phyloP scores from a whole-genome alignment of 2,113 vertebrate genomes.

The Oreochromis spilurus region DNA sequence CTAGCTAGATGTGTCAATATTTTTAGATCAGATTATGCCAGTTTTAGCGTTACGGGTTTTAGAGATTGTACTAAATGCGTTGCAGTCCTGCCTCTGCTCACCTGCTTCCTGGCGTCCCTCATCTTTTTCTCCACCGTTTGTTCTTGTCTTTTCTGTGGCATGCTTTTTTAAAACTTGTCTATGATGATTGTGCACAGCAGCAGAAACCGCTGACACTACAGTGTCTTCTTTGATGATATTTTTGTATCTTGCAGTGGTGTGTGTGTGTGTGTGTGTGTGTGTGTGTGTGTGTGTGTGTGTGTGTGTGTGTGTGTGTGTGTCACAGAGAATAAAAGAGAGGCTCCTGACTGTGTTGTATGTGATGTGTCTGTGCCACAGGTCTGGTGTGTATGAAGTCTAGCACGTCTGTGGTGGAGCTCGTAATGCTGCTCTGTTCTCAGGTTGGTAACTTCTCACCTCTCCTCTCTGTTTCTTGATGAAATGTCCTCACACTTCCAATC shows the following conservation, averaged over 20 bases:
- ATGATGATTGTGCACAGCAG: background rate
- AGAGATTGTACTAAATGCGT: background rate
- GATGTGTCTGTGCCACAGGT: constrained; percentile 73
- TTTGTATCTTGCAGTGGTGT: background rate
- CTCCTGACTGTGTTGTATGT: constrained; percentile 45
- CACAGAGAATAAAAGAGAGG: background rate
- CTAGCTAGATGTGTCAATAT: constrained; percentile 3
- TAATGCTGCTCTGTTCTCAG: constrained; percentile 99
- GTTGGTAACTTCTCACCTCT: constrained; percentile 61
- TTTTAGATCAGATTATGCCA: constrained; percentile 21
- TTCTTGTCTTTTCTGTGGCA: constrained; percentile 62
- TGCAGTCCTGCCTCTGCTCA: constrained; percentile 28
- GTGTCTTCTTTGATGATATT: constrained; percentile 27
- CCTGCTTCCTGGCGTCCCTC: constrained; percentile 56
- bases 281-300: accelerated
- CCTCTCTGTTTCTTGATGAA: background rate
- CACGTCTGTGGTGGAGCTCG: constrained; percentile 95
- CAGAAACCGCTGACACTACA: constrained; percentile 14
- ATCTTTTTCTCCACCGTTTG: constrained; percentile 35
- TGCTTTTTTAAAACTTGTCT: constrained; percentile 51
- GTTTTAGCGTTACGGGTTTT: background rate
- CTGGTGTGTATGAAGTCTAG: constrained; percentile 99
- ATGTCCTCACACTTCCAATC: background rate
- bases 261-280: background rate
- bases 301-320: background rate